A percentile compares a stretch with the other conserved stretches of the same genome.
Conservation (phyloP, 2,888 invertebrate genomes). For the Hesperia comma region DNA sequence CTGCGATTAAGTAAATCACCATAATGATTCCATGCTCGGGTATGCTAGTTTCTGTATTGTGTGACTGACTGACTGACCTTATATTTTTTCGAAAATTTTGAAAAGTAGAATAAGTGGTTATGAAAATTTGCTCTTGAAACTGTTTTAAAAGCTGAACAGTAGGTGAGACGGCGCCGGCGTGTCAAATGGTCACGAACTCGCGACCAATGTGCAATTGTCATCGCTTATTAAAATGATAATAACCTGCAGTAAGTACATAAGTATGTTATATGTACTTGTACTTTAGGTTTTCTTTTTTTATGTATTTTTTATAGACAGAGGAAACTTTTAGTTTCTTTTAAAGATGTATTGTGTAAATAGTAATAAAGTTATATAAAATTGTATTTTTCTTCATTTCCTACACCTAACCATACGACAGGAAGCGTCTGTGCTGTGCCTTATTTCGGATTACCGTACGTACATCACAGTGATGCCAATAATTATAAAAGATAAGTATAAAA, state of each 20-base stretch:
- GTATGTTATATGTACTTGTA: neutral
- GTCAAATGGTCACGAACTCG: neutral
- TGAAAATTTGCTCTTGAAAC: neutral
- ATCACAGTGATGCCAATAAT: too few relatives aligned
- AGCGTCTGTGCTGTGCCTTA: too few relatives aligned
- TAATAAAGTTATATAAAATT: slow-evolving; percentile 68
- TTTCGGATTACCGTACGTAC: too few relatives aligned
- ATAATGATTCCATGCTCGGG: too few relatives aligned
- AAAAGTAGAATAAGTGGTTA: neutral
- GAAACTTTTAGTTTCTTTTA: slow-evolving; percentile 39
- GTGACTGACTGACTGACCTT: too few relatives aligned
- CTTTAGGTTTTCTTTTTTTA: neutral
- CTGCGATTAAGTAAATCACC: too few relatives aligned
- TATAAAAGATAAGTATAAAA: too few relatives aligned
- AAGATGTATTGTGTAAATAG: slow-evolving; percentile 47
- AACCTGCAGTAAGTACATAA: neutral
- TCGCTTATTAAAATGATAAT: neutral
- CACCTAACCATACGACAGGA: too few relatives aligned
- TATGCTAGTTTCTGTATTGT: too few relatives aligned
- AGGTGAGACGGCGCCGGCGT: neutral
- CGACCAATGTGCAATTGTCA: neutral
- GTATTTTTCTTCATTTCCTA: slow-evolving; percentile 51
- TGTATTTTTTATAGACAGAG: slow-evolving; percentile 6
- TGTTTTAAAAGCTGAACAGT: neutral
- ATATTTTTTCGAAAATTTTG: neutral